phyloP scores from a whole-genome alignment of 2,113 vertebrate genomes.

The Microcebus murinus region DNA sequence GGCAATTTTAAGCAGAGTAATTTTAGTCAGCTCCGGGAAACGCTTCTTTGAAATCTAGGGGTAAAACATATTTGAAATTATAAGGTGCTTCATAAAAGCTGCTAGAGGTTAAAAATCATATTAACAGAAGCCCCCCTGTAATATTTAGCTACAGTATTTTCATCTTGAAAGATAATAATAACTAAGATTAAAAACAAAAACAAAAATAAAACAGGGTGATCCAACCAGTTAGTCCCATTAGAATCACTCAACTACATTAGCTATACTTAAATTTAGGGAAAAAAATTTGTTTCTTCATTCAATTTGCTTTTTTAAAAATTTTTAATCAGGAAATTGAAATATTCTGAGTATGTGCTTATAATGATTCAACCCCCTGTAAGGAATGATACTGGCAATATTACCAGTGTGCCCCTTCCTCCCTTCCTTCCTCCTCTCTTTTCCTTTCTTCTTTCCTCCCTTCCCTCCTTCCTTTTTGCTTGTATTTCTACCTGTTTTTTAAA shows the following conservation, averaged over 20 bases:
- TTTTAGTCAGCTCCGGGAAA: conserved; percentile 35
- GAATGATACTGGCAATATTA: not conserved
- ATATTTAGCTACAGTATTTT: not conserved
- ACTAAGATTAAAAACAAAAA: not conserved
- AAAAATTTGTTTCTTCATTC: not conserved
- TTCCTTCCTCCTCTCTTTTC: not conserved
- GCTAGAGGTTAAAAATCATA: not conserved
- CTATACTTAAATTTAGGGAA: not conserved
- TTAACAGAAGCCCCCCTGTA: not conserved
- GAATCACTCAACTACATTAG: not conserved
- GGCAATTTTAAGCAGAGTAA: conserved; percentile 12
- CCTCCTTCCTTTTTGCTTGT: not conserved
- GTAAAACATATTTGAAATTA: conserved; percentile 25
- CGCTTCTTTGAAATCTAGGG: not conserved
- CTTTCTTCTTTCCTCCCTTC: not conserved
- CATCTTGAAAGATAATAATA: not conserved
- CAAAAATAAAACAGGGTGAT: not conserved
- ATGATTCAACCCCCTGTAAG: not conserved
- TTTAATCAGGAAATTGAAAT: not conserved
- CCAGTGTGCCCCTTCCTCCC: not conserved
- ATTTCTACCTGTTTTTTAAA: not conserved
- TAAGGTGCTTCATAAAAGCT: conserved; percentile 19
- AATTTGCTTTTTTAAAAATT: not conserved
- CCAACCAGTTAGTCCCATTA: not conserved
- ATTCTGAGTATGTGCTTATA: not conserved